Base-by-base conservation (phyloP, 2,113 vertebrate species). In the Otolemur garnettii region DNA sequence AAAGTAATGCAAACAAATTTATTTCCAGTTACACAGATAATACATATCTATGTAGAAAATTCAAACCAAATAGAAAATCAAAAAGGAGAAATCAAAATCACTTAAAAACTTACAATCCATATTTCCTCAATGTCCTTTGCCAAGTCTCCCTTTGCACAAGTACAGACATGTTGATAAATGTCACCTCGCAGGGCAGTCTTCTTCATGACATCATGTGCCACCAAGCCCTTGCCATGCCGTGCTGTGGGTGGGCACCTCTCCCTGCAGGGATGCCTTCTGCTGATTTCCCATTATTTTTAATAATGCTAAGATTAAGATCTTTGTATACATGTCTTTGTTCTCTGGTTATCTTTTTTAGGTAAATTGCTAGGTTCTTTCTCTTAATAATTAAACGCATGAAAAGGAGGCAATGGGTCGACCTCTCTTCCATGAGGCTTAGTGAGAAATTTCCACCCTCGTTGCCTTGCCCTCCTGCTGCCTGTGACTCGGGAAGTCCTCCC, bases 161-260 rank as follows among this genome's bases (percentile, higher is more conserved):
- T 0, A 24, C 45, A 33, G 28, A 21, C 5, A 19, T 2, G 3
- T 21, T n/a, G 5, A 5, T 17, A 28, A 2, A 21, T 17, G 53
- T 69, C n/a, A 38, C 5, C 33, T 2, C 0, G 22, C 14, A 6
- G 30, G 38, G 4, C 38, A 60, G 2, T 17, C n/a, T 33, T 82
- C 87, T 74, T 35, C 19, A 14, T 2, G 33, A 26, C 21, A 0
- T 8, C 1, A 7, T 5, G 5, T 0, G 0, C 15, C 28, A 1
- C 2, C 15, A 45, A 8, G 42, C 53, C 53, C 72, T 66, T 12
- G 6, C 21, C 33, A 0, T 0, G 2, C 19, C 2, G 1, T 4
- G 42, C 18, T 4, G 5, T 4, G 0, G 2, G 15, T 1, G 68
- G n/a, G 22, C 15, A 7, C 2, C 7, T 24, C 33, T 15, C 19